phyloP scores from a whole-genome alignment of 2,797 vertebrate genomes.

The Phoxinus dragarum region DNA sequence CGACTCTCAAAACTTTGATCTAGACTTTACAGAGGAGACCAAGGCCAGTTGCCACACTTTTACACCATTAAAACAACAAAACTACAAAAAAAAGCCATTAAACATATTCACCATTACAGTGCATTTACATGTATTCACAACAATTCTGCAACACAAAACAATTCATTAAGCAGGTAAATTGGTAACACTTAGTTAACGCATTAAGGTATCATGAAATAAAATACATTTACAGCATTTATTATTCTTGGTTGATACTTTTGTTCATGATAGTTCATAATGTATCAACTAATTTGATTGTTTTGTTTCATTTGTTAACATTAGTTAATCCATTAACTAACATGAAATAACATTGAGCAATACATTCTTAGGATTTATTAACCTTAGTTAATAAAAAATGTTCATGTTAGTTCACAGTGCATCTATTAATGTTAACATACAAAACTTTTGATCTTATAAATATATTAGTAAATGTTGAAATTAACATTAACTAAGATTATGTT shows the following conservation, averaged over 20 bases:
- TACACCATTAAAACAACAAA: background rate
- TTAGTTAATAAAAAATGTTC: background rate
- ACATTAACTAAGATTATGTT: background rate
- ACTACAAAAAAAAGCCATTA: background rate
- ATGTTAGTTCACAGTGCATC: background rate
- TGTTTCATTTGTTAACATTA: background rate
- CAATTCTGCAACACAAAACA: background rate
- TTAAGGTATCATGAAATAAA: background rate
- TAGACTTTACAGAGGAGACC: background rate
- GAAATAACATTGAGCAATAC: background rate
- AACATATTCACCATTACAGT: background rate
- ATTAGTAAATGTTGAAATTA: background rate
- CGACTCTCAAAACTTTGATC: background rate
- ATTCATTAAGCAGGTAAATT: background rate
- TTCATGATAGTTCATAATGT: background rate
- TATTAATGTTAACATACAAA: background rate
- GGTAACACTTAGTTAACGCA: background rate
- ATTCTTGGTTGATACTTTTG: background rate
- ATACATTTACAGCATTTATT: background rate
- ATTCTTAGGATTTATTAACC: background rate
- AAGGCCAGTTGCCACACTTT: constrained; percentile 26
- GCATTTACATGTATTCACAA: background rate
- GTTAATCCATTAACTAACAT: background rate
- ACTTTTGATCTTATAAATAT: background rate
- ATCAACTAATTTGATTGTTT: background rate